Conservation (phyloP, 2,888 invertebrate genomes). For the Saturnia japonica region DNA sequence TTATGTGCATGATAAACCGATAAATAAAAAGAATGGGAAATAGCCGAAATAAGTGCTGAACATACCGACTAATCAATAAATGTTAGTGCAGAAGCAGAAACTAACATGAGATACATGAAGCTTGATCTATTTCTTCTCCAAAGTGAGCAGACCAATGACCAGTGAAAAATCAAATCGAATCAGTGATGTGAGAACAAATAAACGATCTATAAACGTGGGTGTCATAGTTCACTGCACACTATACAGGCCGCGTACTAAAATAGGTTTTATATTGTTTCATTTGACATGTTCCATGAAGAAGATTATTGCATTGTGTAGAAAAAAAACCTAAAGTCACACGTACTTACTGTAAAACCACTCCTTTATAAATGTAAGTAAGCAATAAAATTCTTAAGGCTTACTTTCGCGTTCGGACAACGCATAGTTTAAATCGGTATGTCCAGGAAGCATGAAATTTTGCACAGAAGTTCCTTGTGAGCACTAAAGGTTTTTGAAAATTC, state of each 20-base stretch:
- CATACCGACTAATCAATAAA: neutral
- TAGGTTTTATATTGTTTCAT: slow-evolving; percentile 29
- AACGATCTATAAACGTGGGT: slow-evolving; percentile 56
- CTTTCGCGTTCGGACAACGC: no score
- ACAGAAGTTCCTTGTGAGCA: no score
- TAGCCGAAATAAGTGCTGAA: neutral
- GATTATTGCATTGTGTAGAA: neutral
- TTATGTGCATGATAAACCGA: no score
- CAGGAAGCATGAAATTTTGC: no score
- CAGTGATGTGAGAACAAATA: slow-evolving; percentile 37
- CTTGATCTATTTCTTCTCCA: neutral
- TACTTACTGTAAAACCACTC: neutral
- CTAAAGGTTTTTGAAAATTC: no score
- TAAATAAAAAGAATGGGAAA: neutral
- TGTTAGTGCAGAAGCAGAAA: neutral
- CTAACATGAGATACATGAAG: neutral
- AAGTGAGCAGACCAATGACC: slow-evolving; percentile 26
- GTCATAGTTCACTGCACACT: slow-evolving; percentile 63
- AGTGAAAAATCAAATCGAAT: slow-evolving; percentile 28
- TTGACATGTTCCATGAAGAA: neutral
- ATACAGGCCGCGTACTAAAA: slow-evolving; percentile 42
- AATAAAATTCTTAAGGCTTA: no score
- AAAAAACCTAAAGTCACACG: neutral
- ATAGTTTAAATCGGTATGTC: no score
- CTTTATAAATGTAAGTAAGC: neutral